These are phyloP conservation scores for Brachyptera risi DNA, from an alignment of 2,888 invertebrate species.

Conservation along the genomic window DNA sequence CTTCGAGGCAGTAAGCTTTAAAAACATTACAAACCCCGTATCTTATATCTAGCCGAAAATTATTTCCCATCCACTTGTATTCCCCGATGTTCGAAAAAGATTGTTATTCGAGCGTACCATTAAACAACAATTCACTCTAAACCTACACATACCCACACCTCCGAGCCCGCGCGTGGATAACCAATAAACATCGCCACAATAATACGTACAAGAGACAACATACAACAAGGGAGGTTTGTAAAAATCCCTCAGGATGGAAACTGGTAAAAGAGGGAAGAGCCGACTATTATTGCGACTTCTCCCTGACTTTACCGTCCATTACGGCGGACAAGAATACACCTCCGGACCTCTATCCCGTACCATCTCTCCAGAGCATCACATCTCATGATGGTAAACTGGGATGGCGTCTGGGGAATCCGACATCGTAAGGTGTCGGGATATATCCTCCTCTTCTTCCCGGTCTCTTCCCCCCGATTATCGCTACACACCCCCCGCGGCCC, in stretches of 20 bases:
- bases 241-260: slow-evolving; percentile 17
- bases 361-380: slow-evolving; percentile 15
- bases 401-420: slow-evolving; percentile 12
- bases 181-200: slow-evolving; percentile 16
- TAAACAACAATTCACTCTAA: slow-evolving; percentile 22
- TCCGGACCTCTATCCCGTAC: slow-evolving; percentile 19
- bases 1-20: no score
- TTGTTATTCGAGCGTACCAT: slow-evolving; percentile 3
- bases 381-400: slow-evolving; percentile 3
- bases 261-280: slow-evolving; percentile 10
- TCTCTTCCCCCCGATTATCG: slow-evolving; percentile 8
- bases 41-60: no score
- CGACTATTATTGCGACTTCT: slow-evolving; percentile 5
- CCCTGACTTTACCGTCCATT: slow-evolving; percentile 24
- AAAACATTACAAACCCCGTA: no score
- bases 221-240: slow-evolving; percentile 4
- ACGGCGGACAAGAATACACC: slow-evolving; percentile 17
- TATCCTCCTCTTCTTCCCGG: neutral
- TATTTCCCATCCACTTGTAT: slow-evolving; percentile 2
- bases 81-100: slow-evolving; percentile 1
- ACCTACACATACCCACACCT: neutral
- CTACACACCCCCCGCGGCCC: neutral
- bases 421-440: slow-evolving; percentile 15
- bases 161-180: neutral
- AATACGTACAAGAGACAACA: slow-evolving; percentile 3